phyloP scores from a whole-genome alignment of 1,140 invertebrate genomes.

The Drosophila cardini region DNA sequence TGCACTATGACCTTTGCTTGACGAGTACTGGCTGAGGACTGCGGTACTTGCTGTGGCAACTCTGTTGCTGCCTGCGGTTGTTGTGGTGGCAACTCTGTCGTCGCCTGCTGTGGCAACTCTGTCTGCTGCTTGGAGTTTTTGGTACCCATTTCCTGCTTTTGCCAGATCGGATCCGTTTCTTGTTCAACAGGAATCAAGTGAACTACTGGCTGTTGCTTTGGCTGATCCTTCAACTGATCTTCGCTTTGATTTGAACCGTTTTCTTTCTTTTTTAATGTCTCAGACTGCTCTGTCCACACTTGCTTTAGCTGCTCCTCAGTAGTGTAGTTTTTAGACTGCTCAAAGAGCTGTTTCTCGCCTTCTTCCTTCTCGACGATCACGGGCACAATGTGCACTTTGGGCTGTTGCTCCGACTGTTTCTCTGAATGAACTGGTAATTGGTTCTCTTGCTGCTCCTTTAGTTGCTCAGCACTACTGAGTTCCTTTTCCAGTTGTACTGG shows the following conservation, averaged over 20 bases:
- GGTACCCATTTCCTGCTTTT: constrained; percentile 54
- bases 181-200: constrained; percentile 13
- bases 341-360: background rate
- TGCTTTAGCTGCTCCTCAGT: constrained; percentile 2
- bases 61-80: constrained; percentile 13
- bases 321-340: background rate
- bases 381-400: constrained; percentile 14
- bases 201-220: background rate
- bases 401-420: background rate
- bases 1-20: constrained; percentile 81
- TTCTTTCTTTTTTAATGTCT: constrained; percentile 1
- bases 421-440: background rate
- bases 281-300: constrained; percentile 12
- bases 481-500: background rate
- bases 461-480: background rate
- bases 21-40: constrained; percentile 56
- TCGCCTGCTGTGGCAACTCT: constrained; percentile 18
- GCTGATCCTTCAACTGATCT: background rate
- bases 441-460: background rate
- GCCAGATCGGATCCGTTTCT: background rate
- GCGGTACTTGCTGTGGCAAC: constrained; percentile 9
- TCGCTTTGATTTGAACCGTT: background rate
- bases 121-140: constrained; percentile 63
- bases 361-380: background rate
- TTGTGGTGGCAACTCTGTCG: constrained; percentile 30